Conservation (phyloP, 2,888 invertebrate genomes). For the Coleophora flavipennella region DNA sequence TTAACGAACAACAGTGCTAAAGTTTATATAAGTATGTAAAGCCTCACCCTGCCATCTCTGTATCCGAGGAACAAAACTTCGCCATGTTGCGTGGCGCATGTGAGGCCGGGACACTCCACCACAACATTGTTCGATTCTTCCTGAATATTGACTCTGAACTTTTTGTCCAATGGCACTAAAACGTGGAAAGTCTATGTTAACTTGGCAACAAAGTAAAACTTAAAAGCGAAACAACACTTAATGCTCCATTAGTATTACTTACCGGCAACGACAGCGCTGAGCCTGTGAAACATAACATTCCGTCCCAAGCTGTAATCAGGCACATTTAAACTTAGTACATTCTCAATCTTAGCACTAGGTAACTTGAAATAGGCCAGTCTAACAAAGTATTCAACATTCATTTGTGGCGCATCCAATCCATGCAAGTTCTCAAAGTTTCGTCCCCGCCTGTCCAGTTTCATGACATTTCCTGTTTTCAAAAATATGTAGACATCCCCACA, state of each 20-base stretch:
- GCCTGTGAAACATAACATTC: conserved; percentile 20
- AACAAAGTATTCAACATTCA: neutral
- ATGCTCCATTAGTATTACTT: conserved; percentile 7
- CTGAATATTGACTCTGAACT: conserved; percentile 2
- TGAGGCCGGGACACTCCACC: conserved; percentile 25
- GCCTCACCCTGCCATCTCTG: conserved; percentile 36
- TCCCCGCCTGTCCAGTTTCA: conserved; percentile 7
- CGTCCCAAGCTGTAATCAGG: conserved; percentile 3
- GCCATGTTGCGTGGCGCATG: conserved; percentile 32
- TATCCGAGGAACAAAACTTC: conserved; percentile 36
- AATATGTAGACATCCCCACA: conserved; percentile 23
- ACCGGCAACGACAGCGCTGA: conserved; percentile 27
- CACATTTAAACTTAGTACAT: neutral
- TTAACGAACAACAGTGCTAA: neutral
- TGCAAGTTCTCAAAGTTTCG: neutral
- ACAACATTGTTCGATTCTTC: conserved; percentile 14
- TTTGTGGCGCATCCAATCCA: neutral
- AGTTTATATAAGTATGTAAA: no score
- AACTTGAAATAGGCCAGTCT: neutral
- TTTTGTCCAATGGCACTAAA: conserved; percentile 17
- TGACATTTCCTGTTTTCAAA: conserved; percentile 23
- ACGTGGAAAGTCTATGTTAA: conserved; percentile 2
- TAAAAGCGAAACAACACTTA: no score
- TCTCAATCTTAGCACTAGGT: conserved; percentile 1
- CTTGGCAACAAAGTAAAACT: no score